Conservation (phyloP, 2,797 vertebrate genomes). For the Sebastes oblongus region DNA sequence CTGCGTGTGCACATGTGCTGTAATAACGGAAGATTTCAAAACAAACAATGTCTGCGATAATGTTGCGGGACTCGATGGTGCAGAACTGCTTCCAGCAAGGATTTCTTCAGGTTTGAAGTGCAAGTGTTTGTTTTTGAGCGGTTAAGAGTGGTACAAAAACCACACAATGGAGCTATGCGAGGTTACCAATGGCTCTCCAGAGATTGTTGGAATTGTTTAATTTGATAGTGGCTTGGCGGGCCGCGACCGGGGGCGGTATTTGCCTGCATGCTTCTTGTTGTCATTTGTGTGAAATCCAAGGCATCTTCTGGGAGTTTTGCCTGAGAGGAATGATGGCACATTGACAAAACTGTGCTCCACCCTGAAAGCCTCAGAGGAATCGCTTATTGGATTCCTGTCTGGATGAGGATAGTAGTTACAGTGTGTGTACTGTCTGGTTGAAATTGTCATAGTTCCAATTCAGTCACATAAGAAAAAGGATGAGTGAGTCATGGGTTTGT, state of each 20-base stretch:
- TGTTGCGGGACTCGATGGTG: background rate
- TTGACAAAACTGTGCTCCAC: conserved; percentile 48
- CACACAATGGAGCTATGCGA: conserved; percentile 33
- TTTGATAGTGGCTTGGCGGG: conserved; percentile 45
- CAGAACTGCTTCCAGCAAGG: background rate
- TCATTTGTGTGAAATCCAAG: conserved; percentile 51
- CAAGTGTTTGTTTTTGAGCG: conserved; percentile 25
- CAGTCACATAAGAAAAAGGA: conserved; percentile 28
- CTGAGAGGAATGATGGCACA: conserved; percentile 44
- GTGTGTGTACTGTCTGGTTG: conserved; percentile 10
- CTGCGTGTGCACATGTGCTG: conserved; percentile 31
- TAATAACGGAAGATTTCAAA: conserved; percentile 40
- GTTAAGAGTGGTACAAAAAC: conserved; percentile 45
- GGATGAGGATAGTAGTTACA: conserved; percentile 35
- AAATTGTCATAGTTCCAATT: conserved; percentile 43
- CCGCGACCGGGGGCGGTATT: background rate
- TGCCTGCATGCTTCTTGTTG: conserved; percentile 37
- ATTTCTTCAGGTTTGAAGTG: background rate
- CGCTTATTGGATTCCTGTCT: conserved; percentile 43
- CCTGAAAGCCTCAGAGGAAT: conserved; percentile 36
- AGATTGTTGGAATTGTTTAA: conserved; percentile 49
- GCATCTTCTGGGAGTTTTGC: conserved; percentile 49
- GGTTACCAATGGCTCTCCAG: conserved; percentile 27
- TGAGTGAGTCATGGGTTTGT: conserved; percentile 3
- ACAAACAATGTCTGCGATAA: conserved; percentile 42